Base-by-base conservation (phyloP, 1,140 invertebrate genomes). In the Cataglyphis hispanica region DNA sequence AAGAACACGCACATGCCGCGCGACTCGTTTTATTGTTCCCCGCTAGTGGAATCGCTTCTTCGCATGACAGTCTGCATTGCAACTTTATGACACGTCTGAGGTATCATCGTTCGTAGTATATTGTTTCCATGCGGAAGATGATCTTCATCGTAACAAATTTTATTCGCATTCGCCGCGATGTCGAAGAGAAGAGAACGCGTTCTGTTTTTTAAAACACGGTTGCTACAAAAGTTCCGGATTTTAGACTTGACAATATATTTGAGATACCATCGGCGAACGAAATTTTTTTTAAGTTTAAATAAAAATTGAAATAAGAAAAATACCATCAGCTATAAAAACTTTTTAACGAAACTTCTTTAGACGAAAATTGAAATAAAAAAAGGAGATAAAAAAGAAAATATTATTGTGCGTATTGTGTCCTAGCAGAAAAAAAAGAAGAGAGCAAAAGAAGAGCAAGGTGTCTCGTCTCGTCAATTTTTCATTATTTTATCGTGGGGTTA, bases 1-100 rank as follows among this genome's bases (percentile, higher is more conserved):
- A 67, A 88, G 16, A 19, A 56, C 7, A 34, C 13, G 16, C 63
- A 58, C 25, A 16, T 16, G 84, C 43, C 66, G 64, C 40, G 10
- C 40, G 11, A 43, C 25, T 46, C 56, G 43, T 31, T 87, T 19
- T 74, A 40, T 67, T 7, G 46, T 40, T 27, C 60, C 61, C 80
- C 63, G 50, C 10, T 37, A 25, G 37, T 37, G 13, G 34, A 53
- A 25, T 40, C 13, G 78, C 37, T 61, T 40, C 77, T 80, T 31
- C 34, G 31, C 67, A 40, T 70, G 67, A 61, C 67, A 83, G 78
- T 83, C 27, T 43, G 11, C 27, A 37, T 67, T 43, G 31, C 16
- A 31, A 25, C 27, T 70, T 4, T 11, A 31, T 58, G 50, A 60
- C 53, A 72, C 78, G 10, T 31, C 50, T 34, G n/a, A 34, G 7